These are phyloP conservation scores for Pseudocheirus occidentalis DNA, from an alignment of 2,797 vertebrate species.

Conservation along the genomic window DNA sequence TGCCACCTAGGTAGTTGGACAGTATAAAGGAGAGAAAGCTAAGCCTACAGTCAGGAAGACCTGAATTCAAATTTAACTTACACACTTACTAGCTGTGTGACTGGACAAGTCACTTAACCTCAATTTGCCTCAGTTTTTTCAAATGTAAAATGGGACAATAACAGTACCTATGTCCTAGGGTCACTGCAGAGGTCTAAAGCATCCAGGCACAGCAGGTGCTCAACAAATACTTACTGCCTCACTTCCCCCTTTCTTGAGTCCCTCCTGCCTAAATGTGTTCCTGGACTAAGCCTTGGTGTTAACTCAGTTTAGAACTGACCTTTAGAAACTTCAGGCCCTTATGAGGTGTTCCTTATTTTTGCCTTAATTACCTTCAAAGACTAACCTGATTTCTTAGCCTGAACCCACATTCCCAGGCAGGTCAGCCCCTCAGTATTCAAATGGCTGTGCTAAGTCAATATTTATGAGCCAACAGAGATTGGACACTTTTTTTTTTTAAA, in stretches of 20 bases:
- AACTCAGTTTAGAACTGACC: background rate
- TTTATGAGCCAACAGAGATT: background rate
- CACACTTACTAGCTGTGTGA: background rate
- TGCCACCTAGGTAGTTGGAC: background rate
- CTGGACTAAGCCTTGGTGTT: background rate
- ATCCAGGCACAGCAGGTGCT: background rate
- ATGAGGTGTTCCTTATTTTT: background rate
- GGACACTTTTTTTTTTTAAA: background rate
- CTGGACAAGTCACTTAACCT: background rate
- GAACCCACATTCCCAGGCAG: background rate
- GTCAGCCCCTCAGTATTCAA: background rate
- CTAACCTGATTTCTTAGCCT: background rate
- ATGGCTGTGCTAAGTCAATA: background rate
- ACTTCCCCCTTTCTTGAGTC: background rate
- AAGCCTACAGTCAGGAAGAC: background rate
- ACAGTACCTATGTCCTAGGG: background rate
- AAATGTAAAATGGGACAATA: background rate
- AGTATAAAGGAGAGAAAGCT: background rate
- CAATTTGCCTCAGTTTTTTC: background rate
- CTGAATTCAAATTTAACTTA: background rate
- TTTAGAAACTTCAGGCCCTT: background rate
- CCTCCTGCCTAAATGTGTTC: background rate
- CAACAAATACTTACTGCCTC: background rate
- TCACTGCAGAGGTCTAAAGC: background rate
- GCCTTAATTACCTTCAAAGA: background rate